A percentile compares a stretch with the other conserved stretches of the same genome.
These are phyloP conservation scores for Chaetodon trifasciatus DNA, from an alignment of 2,797 vertebrate species.

Conservation along the genomic window DNA sequence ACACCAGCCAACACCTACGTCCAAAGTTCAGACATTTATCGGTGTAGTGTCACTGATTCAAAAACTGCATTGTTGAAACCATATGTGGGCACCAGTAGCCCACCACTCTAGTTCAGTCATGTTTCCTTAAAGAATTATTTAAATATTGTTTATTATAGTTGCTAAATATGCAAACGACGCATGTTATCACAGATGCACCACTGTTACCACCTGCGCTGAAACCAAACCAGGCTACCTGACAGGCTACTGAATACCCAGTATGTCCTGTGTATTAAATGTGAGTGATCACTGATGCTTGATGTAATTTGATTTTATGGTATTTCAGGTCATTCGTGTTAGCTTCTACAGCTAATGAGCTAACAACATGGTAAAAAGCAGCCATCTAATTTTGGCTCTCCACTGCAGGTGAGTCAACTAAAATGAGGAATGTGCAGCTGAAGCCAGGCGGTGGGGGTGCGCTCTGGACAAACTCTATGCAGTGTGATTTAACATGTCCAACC, in stretches of 20 bases:
- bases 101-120: neutral
- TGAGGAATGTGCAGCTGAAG: neutral
- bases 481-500: neutral
- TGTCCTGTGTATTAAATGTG: neutral
- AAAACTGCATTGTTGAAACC: neutral
- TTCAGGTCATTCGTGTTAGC: neutral
- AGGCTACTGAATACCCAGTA: neutral
- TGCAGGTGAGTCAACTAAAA: neutral
- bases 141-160: neutral
- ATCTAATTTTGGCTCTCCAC: neutral
- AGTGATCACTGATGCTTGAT: neutral
- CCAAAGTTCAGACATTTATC: neutral
- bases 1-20: neutral
- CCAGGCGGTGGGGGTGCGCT: neutral
- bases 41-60: neutral
- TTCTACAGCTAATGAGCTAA: neutral
- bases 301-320: neutral
- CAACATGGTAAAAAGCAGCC: neutral
- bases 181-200: neutral
- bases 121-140: neutral
- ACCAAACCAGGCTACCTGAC: neutral
- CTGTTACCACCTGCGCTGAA: neutral
- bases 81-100: neutral
- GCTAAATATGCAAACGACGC: neutral
- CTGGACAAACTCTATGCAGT: neutral